A percentile compares a stretch with the other conserved stretches of the same genome.
These are phyloP conservation scores for Acleris holmiana DNA, from an alignment of 2,888 invertebrate genomes.

Conservation along the genomic window DNA sequence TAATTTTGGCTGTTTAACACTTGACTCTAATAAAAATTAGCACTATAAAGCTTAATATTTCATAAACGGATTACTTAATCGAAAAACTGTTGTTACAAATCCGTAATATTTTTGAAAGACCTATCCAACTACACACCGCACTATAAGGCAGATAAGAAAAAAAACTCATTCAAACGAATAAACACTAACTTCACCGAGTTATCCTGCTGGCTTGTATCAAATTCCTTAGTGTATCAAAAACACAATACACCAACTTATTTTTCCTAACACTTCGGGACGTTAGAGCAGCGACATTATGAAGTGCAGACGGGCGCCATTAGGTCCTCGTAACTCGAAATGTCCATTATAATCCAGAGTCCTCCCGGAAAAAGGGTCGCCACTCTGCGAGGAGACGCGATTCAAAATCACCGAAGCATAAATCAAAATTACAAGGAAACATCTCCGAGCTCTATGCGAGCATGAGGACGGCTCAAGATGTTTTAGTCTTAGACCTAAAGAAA, in stretches of 20 bases:
- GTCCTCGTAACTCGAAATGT: slow-evolving; percentile 48
- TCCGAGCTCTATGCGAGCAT: slow-evolving; percentile 46
- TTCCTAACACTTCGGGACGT: slow-evolving; percentile 1
- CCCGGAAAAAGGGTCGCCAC: slow-evolving; percentile 58
- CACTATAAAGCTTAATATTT: too few relatives aligned
- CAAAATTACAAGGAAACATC: slow-evolving; percentile 72
- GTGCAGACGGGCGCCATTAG: slow-evolving; percentile 48
- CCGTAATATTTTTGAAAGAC: too few relatives aligned
- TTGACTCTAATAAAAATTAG: too few relatives aligned
- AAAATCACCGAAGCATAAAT: slow-evolving; percentile 61
- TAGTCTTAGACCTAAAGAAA: slow-evolving; percentile 26
- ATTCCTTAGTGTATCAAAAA: neutral
- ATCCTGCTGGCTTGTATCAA: neutral
- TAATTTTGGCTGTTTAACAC: too few relatives aligned
- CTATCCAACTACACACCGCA: too few relatives aligned
- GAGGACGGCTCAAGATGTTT: slow-evolving; percentile 11
- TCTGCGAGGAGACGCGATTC: slow-evolving; percentile 54
- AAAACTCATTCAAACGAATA: too few relatives aligned
- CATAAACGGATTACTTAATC: too few relatives aligned
- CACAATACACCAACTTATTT: neutral
- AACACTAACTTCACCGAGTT: too few relatives aligned
- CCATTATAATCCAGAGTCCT: slow-evolving; percentile 56
- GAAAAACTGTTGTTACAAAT: too few relatives aligned
- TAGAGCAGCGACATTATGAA: slow-evolving; percentile 8
- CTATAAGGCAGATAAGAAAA: too few relatives aligned